Evolutionary conservation across 2,888 invertebrate genomes (phyloP).

Genomic region (Protodeltote pygarga): DNA sequence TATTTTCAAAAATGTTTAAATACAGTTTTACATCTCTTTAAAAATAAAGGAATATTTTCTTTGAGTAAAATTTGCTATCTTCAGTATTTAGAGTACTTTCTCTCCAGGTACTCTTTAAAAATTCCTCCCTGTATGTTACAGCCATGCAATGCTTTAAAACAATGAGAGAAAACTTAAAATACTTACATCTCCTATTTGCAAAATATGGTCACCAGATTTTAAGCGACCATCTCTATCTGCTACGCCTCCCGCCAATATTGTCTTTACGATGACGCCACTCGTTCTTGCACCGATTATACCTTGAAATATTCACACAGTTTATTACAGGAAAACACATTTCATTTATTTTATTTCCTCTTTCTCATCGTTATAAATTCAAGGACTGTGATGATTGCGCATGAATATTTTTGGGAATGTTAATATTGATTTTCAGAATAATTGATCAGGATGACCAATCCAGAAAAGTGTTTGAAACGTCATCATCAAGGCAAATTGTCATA

Average conservation of each 20-base stretch:
- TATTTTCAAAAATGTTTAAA: too few species aligned
- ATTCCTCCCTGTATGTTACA: too few species aligned
- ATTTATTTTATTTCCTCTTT: background rate
- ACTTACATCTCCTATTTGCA: constrained; percentile 96
- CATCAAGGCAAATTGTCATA: too few species aligned
- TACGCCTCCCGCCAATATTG: constrained; percentile 98
- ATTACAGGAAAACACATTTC: background rate
- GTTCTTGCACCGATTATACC: constrained; percentile 98
- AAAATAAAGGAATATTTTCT: too few species aligned
- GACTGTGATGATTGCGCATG: constrained; percentile 1
- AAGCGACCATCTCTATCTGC: constrained; percentile 99
- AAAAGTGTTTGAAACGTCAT: too few species aligned
- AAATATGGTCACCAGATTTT: constrained; percentile 98
- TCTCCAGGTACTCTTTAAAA: too few species aligned
- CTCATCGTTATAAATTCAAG: background rate
- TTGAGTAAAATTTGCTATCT: too few species aligned
- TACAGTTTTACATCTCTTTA: too few species aligned
- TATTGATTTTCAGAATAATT: too few species aligned
- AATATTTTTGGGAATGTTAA: background rate
- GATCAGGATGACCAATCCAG: too few species aligned
- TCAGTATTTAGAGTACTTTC: too few species aligned
- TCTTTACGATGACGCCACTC: constrained; percentile 99
- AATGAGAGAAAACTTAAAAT: background rate
- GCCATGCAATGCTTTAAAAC: too few species aligned
- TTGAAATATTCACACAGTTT: constrained; percentile 40